Evolutionary conservation across 2,888 invertebrate genomes (phyloP).

Genomic region (Cantharis lateralis): DNA sequence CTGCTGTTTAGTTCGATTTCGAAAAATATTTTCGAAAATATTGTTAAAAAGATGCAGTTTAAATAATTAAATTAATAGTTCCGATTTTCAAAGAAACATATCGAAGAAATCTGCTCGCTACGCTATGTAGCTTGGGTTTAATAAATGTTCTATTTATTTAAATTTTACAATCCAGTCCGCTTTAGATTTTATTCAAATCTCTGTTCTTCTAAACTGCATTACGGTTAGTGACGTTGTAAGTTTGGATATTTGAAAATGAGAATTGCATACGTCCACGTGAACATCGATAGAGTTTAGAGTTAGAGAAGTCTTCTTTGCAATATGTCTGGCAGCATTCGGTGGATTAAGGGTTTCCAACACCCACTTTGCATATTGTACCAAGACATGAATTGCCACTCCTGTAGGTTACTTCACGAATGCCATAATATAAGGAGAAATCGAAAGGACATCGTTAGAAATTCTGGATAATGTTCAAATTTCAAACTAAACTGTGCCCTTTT

Average conservation of each 20-base stretch:
- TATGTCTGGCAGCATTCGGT: not conserved
- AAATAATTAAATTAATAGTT: too few relatives aligned
- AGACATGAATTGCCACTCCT: not conserved
- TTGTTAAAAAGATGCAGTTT: too few relatives aligned
- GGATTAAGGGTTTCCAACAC: not conserved
- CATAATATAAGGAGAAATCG: not conserved
- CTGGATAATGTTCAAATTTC: not conserved
- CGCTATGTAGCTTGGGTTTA: too few relatives aligned
- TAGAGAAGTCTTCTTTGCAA: not conserved
- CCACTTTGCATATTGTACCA: not conserved
- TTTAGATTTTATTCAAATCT: too few relatives aligned
- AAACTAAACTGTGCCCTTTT: not conserved
- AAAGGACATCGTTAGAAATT: not conserved
- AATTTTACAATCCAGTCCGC: too few relatives aligned
- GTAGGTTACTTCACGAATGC: not conserved
- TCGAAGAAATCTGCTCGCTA: too few relatives aligned
- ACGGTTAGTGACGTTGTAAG: not conserved
- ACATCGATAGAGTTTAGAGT: not conserved
- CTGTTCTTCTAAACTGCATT: not conserved
- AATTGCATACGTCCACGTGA: not conserved
- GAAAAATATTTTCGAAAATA: too few relatives aligned
- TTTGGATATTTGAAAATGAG: not conserved
- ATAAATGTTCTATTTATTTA: too few relatives aligned
- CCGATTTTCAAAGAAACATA: too few relatives aligned
- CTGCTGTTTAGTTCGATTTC: too few relatives aligned